Evolutionary conservation across 1,140 invertebrate species (phyloP), one percentile per base, ranked within the genome.

Genomic region (Bombus pyrosoma): DNA sequence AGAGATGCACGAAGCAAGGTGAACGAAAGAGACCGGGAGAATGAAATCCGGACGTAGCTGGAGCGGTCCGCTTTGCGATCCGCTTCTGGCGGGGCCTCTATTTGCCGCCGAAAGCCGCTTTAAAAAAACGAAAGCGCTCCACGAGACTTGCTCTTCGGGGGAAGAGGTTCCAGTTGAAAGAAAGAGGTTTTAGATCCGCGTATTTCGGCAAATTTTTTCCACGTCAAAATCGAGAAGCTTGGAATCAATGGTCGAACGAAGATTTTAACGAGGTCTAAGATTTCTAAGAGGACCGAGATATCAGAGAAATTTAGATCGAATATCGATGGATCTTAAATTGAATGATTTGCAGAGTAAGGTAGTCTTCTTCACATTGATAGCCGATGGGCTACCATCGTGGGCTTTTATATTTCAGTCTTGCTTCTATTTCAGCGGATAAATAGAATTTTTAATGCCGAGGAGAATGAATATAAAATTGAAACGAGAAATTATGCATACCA

Each of bases 21-120:
- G 80, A 87, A 90, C 69, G 81, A 79, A 71, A 37, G 34, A 34
- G 68, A 28, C 15, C 78, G 57, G 86, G 71, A 83, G 87, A 90
- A 90, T 90, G 83, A 90, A 90, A 90, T 71, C 66, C 82, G 32
- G 32, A 47, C 28, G 37, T 32, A 39, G n/a, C 8, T 64, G 13
- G 18, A 74, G 53, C 13, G 25, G 4, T 41, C 15, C 57, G 62
- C 13, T 66, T 66, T n/a, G 59, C 57, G 37, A 57, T 62, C 64
- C n/a, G 76, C 28, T 32, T 47, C 66, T 37, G 3, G 10, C 39
- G 8, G 18, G 28, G 22, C 37, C 37, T 72, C 28, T 72, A 47
- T 75, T 74, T 47, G 81, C 59, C n/a, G 57, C 25, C 41, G 18
- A 39, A 47, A 76, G 59, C n/a, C 34, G 39, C 81, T 73, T 62